Evolutionary conservation across 2,113 vertebrate genomes (phyloP).

Genomic region (Panthera tigris): DNA sequence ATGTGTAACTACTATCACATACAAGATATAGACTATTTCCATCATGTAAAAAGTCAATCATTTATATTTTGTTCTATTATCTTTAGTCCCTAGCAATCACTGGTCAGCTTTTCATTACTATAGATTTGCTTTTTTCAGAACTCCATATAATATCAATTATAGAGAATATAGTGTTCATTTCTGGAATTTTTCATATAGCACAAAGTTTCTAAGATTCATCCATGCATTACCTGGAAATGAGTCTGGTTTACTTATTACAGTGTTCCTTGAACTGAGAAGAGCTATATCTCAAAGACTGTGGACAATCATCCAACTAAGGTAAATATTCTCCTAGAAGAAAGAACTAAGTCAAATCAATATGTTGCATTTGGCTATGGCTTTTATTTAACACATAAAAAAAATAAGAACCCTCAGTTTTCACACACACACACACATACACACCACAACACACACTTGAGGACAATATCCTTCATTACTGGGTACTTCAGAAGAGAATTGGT

Average conservation of each 20-base stretch:
- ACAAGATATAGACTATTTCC: not conserved
- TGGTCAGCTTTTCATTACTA: not conserved
- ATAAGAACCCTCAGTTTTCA: not conserved
- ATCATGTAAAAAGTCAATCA: not conserved
- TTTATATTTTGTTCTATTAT: not conserved
- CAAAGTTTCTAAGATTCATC: not conserved
- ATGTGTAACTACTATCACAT: not conserved
- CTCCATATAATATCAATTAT: not conserved
- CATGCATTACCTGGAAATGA: not conserved
- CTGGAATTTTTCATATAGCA: not conserved
- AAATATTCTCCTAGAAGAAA: not conserved
- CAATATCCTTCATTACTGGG: not conserved
- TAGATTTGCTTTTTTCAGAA: not conserved
- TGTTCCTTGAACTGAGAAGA: not conserved
- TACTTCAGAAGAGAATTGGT: not conserved
- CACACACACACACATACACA: not conserved
- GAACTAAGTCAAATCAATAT: not conserved
- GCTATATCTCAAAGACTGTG: not conserved
- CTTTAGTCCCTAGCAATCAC: not conserved
- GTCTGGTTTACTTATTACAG: not conserved
- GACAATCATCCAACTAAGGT: not conserved
- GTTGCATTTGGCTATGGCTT: not conserved
- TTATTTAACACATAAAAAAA: not conserved
- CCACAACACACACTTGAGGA: not conserved
- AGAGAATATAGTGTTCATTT: not conserved